These are phyloP conservation scores for Hypsopygia costalis DNA, from an alignment of 2,888 invertebrate genomes.

Conservation along the genomic window DNA sequence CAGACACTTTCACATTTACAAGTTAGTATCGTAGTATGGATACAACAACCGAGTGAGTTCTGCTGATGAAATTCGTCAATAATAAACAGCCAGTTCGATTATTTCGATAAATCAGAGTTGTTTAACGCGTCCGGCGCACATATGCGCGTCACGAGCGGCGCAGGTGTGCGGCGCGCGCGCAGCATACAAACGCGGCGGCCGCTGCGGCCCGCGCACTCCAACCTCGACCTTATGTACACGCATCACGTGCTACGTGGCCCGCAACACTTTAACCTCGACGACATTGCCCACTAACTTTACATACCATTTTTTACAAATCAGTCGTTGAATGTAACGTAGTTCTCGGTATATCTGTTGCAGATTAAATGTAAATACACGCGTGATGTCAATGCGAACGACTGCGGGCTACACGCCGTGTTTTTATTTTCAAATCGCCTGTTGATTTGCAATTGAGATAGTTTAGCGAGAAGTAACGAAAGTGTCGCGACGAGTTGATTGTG, in stretches of 20 bases:
- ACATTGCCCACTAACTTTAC: slow-evolving; percentile 33
- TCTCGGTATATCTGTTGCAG: slow-evolving; percentile 40
- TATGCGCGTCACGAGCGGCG: slow-evolving; percentile 48
- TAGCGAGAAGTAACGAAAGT: not conserved
- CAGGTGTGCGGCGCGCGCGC: slow-evolving; percentile 62
- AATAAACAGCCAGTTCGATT: slow-evolving; percentile 12
- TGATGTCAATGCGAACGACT: slow-evolving; percentile 9
- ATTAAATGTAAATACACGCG: slow-evolving; percentile 45
- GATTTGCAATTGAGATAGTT: not conserved
- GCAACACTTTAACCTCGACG: slow-evolving; percentile 19
- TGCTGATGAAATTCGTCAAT: not conserved
- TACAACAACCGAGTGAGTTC: too few species aligned
- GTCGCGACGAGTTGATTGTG: not conserved
- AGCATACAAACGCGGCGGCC: slow-evolving; percentile 34
- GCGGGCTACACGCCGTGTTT: slow-evolving; percentile 18
- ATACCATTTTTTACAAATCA: slow-evolving; percentile 38
- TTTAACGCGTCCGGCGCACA: slow-evolving; percentile 9
- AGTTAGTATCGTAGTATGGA: too few species aligned
- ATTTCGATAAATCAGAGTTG: slow-evolving; percentile 19
- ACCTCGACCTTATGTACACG: not conserved
- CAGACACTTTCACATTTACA: too few species aligned
- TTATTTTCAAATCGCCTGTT: slow-evolving; percentile 28
- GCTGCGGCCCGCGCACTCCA: not conserved
- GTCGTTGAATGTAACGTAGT: slow-evolving; percentile 33
- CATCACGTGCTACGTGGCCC: not conserved